Conservation (phyloP, 2,113 vertebrate species). For the Lichenostomus cassidix region DNA sequence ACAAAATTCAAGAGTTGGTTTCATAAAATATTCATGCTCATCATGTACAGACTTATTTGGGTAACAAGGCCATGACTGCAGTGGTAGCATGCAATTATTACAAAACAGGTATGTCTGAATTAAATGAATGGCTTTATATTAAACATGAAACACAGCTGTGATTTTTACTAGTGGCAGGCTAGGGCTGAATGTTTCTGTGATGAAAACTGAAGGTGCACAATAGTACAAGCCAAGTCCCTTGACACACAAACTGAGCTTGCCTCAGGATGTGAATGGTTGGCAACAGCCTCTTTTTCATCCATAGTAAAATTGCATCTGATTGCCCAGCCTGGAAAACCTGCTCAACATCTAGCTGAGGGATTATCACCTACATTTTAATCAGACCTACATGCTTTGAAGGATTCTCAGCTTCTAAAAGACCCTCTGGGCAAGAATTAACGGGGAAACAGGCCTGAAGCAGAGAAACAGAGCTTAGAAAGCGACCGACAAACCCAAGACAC, state of each 20-base stretch:
- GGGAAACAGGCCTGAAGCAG: not conserved
- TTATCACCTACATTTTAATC: not conserved
- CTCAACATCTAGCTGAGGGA: not conserved
- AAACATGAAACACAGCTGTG: not conserved
- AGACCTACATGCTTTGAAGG: not conserved
- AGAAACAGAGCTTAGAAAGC: not conserved
- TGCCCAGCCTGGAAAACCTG: not conserved
- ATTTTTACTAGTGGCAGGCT: not conserved
- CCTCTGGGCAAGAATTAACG: not conserved
- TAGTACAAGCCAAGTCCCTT: not conserved
- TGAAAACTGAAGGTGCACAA: not conserved
- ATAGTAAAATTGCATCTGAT: not conserved
- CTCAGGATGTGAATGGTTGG: not conserved
- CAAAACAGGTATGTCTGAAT: not conserved
- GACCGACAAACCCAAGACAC: not conserved
- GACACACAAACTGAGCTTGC: not conserved
- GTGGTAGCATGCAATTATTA: not conserved
- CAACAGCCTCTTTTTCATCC: not conserved
- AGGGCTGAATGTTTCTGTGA: not conserved
- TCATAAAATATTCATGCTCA: not conserved
- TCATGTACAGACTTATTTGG: not conserved
- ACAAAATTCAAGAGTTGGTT: not conserved
- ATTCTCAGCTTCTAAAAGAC: not conserved
- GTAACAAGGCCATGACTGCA: not conserved
- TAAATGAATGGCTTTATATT: not conserved